phyloP scores from a whole-genome alignment of 35 echinoderm and acorn worm species.

The Eucidaris tribuloides region DNA sequence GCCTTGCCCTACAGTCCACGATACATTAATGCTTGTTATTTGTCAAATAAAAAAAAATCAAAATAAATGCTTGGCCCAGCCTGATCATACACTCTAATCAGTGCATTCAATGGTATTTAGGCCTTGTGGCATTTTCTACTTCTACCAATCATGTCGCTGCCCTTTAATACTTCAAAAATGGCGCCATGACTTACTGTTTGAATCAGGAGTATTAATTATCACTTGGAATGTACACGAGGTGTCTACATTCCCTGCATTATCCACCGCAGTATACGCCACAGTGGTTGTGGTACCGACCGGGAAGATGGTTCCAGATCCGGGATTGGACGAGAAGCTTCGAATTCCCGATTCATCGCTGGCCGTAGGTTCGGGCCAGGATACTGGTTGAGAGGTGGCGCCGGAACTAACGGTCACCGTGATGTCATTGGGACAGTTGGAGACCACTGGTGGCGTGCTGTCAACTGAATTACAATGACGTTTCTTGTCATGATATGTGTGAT shows the following conservation, averaged over 20 bases:
- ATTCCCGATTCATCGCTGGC: slow-evolving; percentile 26
- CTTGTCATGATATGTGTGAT: too few relatives aligned
- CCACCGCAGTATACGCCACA: slow-evolving; percentile 13
- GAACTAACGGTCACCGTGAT: slow-evolving; percentile 6
- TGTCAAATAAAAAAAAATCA: background rate
- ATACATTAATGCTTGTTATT: too few relatives aligned
- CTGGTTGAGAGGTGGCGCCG: background rate
- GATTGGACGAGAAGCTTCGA: background rate
- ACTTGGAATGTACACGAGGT: slow-evolving; percentile 2
- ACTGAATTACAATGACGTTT: too few relatives aligned
- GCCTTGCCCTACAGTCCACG: too few relatives aligned
- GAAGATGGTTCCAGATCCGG: background rate
- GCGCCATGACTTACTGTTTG: background rate
- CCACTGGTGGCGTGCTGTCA: slow-evolving; percentile 4
- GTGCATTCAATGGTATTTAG: too few relatives aligned
- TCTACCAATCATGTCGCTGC: too few relatives aligned
- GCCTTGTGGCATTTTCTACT: too few relatives aligned
- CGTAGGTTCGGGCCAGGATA: slow-evolving; percentile 36
- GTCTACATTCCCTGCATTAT: slow-evolving; percentile 24
- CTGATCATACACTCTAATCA: background rate
- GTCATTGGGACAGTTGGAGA: slow-evolving; percentile 26
- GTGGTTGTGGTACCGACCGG: background rate
- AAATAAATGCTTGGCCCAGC: background rate
- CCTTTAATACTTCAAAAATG: too few relatives aligned
- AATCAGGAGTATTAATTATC: background rate